Base-by-base conservation (phyloP, 23 tunicate species). In the Diplosoma virens region DNA sequence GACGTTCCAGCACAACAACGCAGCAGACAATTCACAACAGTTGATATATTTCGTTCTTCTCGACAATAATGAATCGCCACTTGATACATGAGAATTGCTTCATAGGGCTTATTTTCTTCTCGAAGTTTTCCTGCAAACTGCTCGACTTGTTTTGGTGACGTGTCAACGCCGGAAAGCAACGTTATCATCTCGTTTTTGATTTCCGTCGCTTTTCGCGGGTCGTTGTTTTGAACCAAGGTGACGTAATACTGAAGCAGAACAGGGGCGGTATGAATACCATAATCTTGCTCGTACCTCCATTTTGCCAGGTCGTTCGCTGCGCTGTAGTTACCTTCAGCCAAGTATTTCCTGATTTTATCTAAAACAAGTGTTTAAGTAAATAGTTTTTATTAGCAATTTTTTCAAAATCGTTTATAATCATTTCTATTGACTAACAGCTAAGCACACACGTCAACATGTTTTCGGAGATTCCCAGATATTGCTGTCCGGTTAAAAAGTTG, bases 181-280 rank as follows among this genome's bases (percentile, higher is more conserved):
- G 53, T 7, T 3, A 33, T 68, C 54, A 68, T 3, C 28, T 68
- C 75, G 28, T 36, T 27, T n/a, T 21, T 21, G 53, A 68, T 21
- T 36, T 68, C 55, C 54, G 21, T 21, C 3, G 75, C 75, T 68
- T 68, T 68, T 3, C n/a, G 29, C 2, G 53, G 53, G 25, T 14
- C 3, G 2, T 41, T 25, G 25, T 37, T 68, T 68, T 36, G 75
- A 18, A 68, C 14, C 25, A 36, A 35, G 6, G 75, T 36, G 55
- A 68, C 53, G 75, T 68, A 68, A 68, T 68, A 68, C 53, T 68
- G 53, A 9, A 36, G 53, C 18, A 68, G 75, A 5, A 26, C 75
- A 33, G 75, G 75, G 14, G 55, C 53, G 30, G 28, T 6, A 24
- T 68, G 53, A n/a, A 68, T 23, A 18, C 9, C 3, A 24, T 27